Evolutionary conservation across 1,140 invertebrate species (phyloP), one percentile per base, ranked within the genome.

Genomic region (Lepidurus apus): DNA sequence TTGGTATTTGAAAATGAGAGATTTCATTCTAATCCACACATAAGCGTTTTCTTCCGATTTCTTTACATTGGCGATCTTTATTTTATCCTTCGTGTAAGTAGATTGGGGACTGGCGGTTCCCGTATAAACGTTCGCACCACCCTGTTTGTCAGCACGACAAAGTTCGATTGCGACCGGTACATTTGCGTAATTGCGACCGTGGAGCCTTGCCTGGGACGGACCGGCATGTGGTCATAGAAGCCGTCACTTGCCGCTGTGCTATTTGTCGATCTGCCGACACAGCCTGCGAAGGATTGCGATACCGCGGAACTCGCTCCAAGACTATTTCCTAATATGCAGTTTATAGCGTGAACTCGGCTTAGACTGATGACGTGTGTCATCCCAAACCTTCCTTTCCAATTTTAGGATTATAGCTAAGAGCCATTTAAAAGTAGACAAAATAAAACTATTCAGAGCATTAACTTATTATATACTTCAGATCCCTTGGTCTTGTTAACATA

Each of bases 71-170:
- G 26, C 1, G 53, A 9, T 65, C 0, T 65, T 65, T 9, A 21
- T n/a, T 65, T 65, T 65, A 1, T 65, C 2, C 34, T 65, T 65
- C 17, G 21, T n/a, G 10, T 73, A 82, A 84, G 7, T 83, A 91
- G 90, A 93, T 94, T 78, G 90, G 92, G 0, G 93, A 95, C 84
- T 95, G 91, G 89, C 89, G 92, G 82, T 94, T 95, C 84, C 94
- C 94, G 0, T 95, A 90, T 83, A 95, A 94, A 84, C 88, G 90
- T 45, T 93, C 92, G 6, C 88, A 90, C 81, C 93, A 95, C 84
- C 92, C 92, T 0, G 93, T 95, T 1, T 95, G 94, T 84, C 90
- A 93, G 17, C 93, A 94, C 83, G 90, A 89, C 2, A 87, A 88
- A 3, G 86, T 89, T 1, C 87, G 86, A 75, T 83, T 85, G n/a